Evolutionary conservation across 1,140 invertebrate genomes (phyloP), one percentile per base, ranked within the genome.

Genomic region (Subanguina moxae): DNA sequence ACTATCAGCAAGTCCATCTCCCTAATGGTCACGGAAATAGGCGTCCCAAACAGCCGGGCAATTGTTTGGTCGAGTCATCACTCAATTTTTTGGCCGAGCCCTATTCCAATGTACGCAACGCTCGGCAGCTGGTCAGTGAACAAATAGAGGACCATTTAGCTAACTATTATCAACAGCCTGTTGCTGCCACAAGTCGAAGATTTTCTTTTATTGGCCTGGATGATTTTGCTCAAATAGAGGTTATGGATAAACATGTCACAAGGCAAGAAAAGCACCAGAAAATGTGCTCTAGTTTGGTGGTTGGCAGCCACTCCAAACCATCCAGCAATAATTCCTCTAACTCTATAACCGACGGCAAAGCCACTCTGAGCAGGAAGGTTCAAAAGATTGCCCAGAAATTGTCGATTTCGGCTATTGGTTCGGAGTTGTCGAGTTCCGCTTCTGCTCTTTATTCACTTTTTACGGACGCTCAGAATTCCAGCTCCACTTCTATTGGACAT

Each of bases 361-460:
- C 62, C 27, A 70, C 68, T 25, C 57, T 70, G 21, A 52, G 68
- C 13, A 42, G 65, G 27, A 48, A 45, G 11, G 68, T 65, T 8
- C 68, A 67, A 21, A 56, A 58, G 15, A 67, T 70, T 42, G 68
- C 68, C n/a, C 62, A 64, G 62, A 64, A 71, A 71, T 19, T 71
- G 19, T 46, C 71, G 3, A 56, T 76, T n/a, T 59, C 74, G 21
- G 19, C 72, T 19, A 13, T 74, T n/a, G 30, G 75, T 17, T 56
- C 68, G 27, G 73, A 74, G 52, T 43, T 74, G 46, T 58, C 45
- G 11, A 75, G 57, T 25, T 77, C 75, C 1, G 73, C 73, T 17
- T 77, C 75, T 13, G 73, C 73, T 11, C 42, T 74, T 15, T 74
- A 74, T 57, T 68, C 74, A 19, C 63, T 74, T 25, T 74, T 74